phyloP scores from a whole-genome alignment of 2,113 vertebrate genomes.

The Cynocephalus volans region DNA sequence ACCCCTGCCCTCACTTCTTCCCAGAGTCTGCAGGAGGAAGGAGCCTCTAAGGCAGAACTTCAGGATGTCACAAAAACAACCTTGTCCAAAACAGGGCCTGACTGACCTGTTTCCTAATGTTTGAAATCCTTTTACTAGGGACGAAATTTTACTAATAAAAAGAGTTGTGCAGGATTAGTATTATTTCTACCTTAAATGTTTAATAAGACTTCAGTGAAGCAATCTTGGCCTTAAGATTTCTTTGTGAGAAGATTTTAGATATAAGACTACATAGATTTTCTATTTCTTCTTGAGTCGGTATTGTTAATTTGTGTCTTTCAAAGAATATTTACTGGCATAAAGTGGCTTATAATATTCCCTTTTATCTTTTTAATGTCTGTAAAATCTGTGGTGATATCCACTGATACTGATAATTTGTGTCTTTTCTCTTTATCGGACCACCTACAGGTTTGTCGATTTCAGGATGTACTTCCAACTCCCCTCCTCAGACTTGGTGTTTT shows the following conservation, averaged over 20 bases:
- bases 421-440: background rate
- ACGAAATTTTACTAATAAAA: slow-evolving; percentile 38
- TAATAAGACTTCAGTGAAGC: background rate
- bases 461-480: background rate
- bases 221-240: background rate
- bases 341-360: background rate
- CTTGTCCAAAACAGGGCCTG: background rate
- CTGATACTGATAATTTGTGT: background rate
- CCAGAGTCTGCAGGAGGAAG: background rate
- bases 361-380: background rate
- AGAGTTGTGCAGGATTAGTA: background rate
- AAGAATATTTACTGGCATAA: background rate
- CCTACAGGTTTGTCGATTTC: background rate
- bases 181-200: background rate
- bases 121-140: background rate
- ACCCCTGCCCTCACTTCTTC: background rate
- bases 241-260: background rate
- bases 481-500: background rate
- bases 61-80: background rate
- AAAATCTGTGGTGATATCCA: background rate
- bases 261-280: background rate
- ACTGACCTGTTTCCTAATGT: background rate
- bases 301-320: background rate
- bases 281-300: slow-evolving; percentile 1
- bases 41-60: background rate